phyloP scores from a whole-genome alignment of 2,113 vertebrate genomes.

The Rhadina sibilatrix region DNA sequence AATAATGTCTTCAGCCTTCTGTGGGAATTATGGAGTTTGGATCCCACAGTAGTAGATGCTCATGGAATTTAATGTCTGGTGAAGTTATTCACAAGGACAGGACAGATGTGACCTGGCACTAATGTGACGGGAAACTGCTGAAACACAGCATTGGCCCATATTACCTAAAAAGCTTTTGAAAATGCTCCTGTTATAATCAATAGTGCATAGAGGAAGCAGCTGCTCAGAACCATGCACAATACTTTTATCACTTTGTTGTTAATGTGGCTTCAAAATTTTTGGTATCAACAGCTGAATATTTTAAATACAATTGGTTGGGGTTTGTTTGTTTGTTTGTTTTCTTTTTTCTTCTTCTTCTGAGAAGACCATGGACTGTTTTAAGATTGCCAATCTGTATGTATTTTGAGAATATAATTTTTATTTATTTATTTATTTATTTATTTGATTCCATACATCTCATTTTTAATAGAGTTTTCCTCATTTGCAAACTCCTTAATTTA shows the following conservation, averaged over 20 bases:
- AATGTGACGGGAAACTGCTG: background rate
- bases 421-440: background rate
- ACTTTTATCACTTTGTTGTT: background rate
- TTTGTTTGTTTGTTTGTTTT: background rate
- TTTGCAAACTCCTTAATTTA: background rate
- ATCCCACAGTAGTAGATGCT: background rate
- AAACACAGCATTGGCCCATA: background rate
- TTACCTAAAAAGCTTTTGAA: background rate
- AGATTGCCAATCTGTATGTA: background rate
- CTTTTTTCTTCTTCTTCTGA: background rate
- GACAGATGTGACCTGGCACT: background rate
- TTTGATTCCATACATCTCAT: background rate
- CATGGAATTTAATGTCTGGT: background rate
- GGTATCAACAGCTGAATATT: background rate
- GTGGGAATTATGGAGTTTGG: background rate
- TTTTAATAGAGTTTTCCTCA: background rate
- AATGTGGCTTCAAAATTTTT: background rate
- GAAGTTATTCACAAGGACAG: background rate
- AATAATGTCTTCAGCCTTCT: background rate
- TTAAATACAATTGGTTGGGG: background rate
- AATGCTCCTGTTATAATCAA: background rate
- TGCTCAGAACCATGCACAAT: background rate
- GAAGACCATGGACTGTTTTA: background rate
- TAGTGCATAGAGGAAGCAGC: background rate
- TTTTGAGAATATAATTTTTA: background rate